Evolutionary conservation across 2,888 invertebrate species (phyloP).

Genomic region (Myopa tessellatipennis): DNA sequence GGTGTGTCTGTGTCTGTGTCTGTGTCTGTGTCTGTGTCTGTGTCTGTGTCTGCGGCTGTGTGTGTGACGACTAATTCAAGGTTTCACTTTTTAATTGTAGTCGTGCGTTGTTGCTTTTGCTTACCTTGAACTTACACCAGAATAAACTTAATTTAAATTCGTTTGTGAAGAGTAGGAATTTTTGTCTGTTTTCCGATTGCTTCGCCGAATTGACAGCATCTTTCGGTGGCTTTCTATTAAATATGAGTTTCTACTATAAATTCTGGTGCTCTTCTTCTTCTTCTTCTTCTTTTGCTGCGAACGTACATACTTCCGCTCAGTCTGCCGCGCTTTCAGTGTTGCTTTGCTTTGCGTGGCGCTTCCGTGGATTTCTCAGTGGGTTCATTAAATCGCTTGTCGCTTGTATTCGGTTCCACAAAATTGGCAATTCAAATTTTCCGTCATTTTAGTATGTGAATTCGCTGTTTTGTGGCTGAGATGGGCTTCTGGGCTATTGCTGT

Average conservation of each 20-base stretch:
- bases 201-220: background rate
- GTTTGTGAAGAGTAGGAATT: background rate
- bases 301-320: constrained; percentile 7
- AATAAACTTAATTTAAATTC: constrained; percentile 33
- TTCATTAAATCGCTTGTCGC: background rate
- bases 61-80: constrained; percentile 18
- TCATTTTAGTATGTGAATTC: background rate
- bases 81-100: constrained; percentile 21
- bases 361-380: background rate
- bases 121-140: constrained; percentile 40
- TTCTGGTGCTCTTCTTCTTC: background rate
- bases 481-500: background rate
- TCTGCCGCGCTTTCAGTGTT: background rate
- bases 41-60: background rate
- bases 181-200: background rate
- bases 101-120: constrained; percentile 22
- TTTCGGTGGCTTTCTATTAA: background rate
- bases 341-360: background rate
- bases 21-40: background rate
- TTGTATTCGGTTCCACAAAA: too few species aligned
- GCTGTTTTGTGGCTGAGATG: too few species aligned
- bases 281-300: background rate
- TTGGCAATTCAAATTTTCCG: background rate
- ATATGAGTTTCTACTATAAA: background rate
- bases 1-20: background rate